phyloP scores from a whole-genome alignment of 2,113 vertebrate species.

The Anoplopoma fimbria region DNA sequence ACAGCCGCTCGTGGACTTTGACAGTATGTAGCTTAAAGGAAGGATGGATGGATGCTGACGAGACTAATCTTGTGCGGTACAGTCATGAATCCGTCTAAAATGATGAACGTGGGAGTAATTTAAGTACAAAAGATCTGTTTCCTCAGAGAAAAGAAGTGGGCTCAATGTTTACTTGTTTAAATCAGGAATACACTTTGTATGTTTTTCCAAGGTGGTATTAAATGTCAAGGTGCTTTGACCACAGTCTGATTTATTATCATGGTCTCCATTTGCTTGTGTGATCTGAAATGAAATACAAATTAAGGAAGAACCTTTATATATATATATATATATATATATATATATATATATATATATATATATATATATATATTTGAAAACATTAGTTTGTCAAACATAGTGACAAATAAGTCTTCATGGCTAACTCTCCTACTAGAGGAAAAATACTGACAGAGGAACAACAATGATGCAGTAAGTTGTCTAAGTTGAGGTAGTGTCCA shows the following conservation, averaged over 20 bases:
- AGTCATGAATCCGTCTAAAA: neutral
- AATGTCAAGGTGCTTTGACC: neutral
- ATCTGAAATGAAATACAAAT: neutral
- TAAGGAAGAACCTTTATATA: neutral
- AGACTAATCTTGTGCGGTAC: neutral
- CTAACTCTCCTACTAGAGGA: no score
- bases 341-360: no score
- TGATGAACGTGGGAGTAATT: neutral
- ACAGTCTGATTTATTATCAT: neutral
- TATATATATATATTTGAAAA: neutral
- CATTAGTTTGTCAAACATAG: neutral
- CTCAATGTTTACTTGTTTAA: neutral
- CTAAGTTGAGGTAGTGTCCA: no score
- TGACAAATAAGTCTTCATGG: neutral
- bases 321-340: no score
- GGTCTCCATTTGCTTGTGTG: neutral
- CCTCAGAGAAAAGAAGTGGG: neutral
- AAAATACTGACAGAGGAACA: conserved; percentile 2
- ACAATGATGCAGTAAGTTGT: neutral
- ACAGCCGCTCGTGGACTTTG: no score
- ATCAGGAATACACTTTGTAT: neutral
- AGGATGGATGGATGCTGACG: conserved; percentile 14
- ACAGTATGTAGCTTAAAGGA: conserved; percentile 8
- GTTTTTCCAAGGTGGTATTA: neutral
- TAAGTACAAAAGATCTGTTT: neutral